phyloP scores from a whole-genome alignment of 2,113 vertebrate genomes.

The Theropithecus gelada region DNA sequence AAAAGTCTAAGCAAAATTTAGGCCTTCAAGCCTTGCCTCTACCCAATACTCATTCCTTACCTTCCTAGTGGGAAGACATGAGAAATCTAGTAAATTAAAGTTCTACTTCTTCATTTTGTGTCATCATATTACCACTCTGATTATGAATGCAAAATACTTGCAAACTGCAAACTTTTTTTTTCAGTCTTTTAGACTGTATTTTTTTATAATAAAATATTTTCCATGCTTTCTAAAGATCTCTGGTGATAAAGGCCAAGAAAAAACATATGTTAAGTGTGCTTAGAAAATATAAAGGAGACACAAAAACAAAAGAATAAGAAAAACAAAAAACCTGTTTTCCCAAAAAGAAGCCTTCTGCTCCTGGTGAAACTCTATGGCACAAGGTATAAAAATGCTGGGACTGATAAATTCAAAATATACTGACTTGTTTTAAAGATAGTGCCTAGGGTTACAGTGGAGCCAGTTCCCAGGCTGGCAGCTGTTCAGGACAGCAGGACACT shows the following conservation, averaged over 20 bases:
- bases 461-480: no score
- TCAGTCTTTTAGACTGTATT: background rate
- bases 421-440: accelerated
- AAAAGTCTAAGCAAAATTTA: background rate
- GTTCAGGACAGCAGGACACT: background rate
- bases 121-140: background rate
- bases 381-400: background rate
- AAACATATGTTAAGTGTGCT: background rate
- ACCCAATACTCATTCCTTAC: background rate
- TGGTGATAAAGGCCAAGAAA: conserved; percentile 2
- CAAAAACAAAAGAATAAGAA: background rate
- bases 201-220: background rate
- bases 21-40: background rate
- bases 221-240: background rate
- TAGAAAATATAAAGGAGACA: background rate
- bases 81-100: background rate
- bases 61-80: background rate
- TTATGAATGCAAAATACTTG: background rate
- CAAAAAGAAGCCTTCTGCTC: background rate
- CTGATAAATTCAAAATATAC: background rate
- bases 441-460: background rate
- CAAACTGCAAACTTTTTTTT: background rate
- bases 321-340: background rate
- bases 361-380: background rate
- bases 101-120: background rate